phyloP scores from a whole-genome alignment of 64 coral and sea anemone genomes.

The Anthopleura sola region DNA sequence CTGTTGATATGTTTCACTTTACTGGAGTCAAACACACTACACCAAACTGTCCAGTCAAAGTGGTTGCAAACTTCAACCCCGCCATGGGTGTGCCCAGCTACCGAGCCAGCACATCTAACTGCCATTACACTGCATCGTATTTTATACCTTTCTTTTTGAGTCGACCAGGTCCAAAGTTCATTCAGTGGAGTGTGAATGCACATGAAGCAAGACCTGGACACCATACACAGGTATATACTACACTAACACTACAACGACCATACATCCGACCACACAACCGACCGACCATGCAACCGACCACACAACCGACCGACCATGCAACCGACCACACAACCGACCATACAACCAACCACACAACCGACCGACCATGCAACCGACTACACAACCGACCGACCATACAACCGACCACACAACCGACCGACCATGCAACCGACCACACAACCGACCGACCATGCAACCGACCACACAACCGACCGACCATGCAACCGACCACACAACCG shows the following conservation, averaged over 20 bases:
- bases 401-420: neutral
- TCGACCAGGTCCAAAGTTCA: slow-evolving; percentile 58
- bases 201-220: slow-evolving; percentile 90
- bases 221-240: slow-evolving; percentile 73
- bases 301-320: neutral
- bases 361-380: neutral
- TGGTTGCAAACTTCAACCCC: slow-evolving; percentile 63
- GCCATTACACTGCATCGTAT: slow-evolving; percentile 48
- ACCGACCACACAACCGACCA: neutral
- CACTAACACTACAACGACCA: no score
- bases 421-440: neutral
- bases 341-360: neutral
- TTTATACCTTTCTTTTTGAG: slow-evolving; percentile 70
- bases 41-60: slow-evolving; percentile 75
- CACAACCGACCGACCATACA: neutral
- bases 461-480: neutral
- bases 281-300: neutral
- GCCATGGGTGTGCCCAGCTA: slow-evolving; percentile 72
- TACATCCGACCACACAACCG: neutral
- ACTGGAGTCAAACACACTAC: slow-evolving; percentile 71
- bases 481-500: neutral
- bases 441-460: neutral
- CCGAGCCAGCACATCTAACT: neutral
- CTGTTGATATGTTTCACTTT: slow-evolving; percentile 71
- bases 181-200: slow-evolving; percentile 82